Evolutionary conservation across 2,113 vertebrate genomes (phyloP), one percentile per base, ranked within the genome.

Genomic region (Circaetus gallicus): DNA sequence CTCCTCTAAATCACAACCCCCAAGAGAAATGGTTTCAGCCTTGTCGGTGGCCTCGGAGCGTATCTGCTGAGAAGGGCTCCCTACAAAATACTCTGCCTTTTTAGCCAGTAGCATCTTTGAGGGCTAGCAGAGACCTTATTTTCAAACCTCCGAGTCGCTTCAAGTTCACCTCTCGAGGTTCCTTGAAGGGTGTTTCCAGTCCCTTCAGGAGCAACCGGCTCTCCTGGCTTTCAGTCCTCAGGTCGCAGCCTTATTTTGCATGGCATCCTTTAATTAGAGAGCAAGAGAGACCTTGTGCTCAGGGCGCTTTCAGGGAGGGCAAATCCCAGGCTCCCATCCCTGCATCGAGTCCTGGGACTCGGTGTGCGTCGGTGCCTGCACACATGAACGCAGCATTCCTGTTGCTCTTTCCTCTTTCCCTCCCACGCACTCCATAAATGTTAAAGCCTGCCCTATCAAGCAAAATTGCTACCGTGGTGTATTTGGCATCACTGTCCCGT

Each of bases 251-350:
- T 66, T 91, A 58, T 49, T 94, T 96, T 94, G 90, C 74, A 82
- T 77, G 78, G 62, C 58, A 90, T 52, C 43, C 17, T 88, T 90
- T 94, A 96, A 96, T 95, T 90, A 96, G 78, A 87, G 89, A 62
- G 40, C 59, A 85, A 55, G 73, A 70, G 31, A 86, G 56, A 85
- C 49, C 18, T 87, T 31, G 47, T 94, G 81, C 70, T 52, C 61
- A 76, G 61, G 72, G 77, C 2, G 0, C 32, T 93, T 36, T 66
- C 65, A 43, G n/a, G 31, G 56, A 74, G 25, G 38, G 69, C 36
- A 66, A 29, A 32, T 59, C 43, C 59, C 6, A 2, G 22, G 40
- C 18, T 94, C 31, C 56, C 8, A 0, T 31, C 59, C 42, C 47
- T 38, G 40, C 2, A 2, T 19, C n/a, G 13, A 71, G 65, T 59